Evolutionary conservation across 2,113 vertebrate species (phyloP).

Genomic region (Lates calcarifer): DNA sequence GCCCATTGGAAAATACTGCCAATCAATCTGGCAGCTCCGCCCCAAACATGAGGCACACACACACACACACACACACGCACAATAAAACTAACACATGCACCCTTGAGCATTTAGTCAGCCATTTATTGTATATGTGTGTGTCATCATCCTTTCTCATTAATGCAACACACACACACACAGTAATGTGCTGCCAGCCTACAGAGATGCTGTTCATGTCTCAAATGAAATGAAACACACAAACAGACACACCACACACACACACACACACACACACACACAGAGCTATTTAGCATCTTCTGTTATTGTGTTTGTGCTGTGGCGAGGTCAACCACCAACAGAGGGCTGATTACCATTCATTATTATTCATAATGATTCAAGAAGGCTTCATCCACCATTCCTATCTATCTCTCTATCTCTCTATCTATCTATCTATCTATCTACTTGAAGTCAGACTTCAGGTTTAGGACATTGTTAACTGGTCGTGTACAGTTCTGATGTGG

Average conservation of each 20-base stretch:
- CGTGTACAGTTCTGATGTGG: no score
- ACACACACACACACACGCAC: constrained; percentile 25
- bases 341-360: constrained; percentile 64
- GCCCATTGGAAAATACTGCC: constrained; percentile 40
- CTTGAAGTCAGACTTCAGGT: no score
- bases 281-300: constrained; percentile 34
- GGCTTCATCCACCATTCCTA: not conserved
- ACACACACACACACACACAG: constrained; percentile 43
- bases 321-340: constrained; percentile 58
- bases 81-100: constrained; percentile 14
- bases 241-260: no score
- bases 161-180: constrained; percentile 38
- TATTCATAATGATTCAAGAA: constrained; percentile 54
- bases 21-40: constrained; percentile 48
- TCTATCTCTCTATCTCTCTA: not conserved
- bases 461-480: no score
- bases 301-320: constrained; percentile 48
- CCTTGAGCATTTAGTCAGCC: constrained; percentile 27
- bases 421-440: not conserved
- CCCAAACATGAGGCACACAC: constrained; percentile 15
- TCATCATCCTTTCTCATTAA: constrained; percentile 57
- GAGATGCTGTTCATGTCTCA: constrained; percentile 22
- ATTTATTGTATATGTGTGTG: constrained; percentile 35
- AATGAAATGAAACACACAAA: constrained; percentile 41
- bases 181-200: constrained; percentile 51